phyloP scores from a whole-genome alignment of 2,888 invertebrate species.

The Hydriomena furcata region DNA sequence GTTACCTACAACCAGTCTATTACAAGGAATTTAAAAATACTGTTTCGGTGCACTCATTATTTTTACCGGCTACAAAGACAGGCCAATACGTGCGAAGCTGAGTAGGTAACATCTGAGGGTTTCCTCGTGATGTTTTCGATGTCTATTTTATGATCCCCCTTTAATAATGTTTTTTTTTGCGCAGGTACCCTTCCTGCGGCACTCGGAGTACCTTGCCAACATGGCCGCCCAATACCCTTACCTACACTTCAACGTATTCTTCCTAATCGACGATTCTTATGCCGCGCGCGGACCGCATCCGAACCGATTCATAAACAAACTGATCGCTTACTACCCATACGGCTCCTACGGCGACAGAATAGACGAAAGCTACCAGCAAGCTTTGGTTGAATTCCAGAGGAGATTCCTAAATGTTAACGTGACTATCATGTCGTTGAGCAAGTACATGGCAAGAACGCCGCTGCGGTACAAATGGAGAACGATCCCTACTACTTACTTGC shows the following conservation, averaged over 20 bases:
- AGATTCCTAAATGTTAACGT: conserved; percentile 70
- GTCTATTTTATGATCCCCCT: too few species aligned
- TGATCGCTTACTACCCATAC: conserved; percentile 40
- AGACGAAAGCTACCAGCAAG: conserved; percentile 47
- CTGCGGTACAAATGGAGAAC: conserved; percentile 74
- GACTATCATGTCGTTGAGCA: conserved; percentile 58
- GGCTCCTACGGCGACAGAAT: conserved; percentile 36
- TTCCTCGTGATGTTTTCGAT: too few species aligned
- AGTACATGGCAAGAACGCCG: conserved; percentile 77
- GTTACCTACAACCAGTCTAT: not conserved
- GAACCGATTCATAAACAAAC: conserved; percentile 48
- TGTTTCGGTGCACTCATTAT: too few species aligned
- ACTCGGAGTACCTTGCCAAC: conserved; percentile 57
- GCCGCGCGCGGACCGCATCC: conserved; percentile 42
- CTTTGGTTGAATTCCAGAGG: conserved; percentile 53
- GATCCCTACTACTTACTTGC: conserved; percentile 64
- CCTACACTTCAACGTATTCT: conserved; percentile 59
- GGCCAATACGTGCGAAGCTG: too few species aligned
- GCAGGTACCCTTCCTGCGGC: conserved; percentile 48
- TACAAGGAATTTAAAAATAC: too few species aligned
- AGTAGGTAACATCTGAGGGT: not conserved
- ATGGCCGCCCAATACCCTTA: conserved; percentile 59
- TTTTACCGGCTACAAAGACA: too few species aligned
- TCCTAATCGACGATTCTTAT: conserved; percentile 63
- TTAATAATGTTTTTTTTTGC: not conserved